Evolutionary conservation across 2,888 invertebrate genomes (phyloP).

Genomic region (Thumatha senex): DNA sequence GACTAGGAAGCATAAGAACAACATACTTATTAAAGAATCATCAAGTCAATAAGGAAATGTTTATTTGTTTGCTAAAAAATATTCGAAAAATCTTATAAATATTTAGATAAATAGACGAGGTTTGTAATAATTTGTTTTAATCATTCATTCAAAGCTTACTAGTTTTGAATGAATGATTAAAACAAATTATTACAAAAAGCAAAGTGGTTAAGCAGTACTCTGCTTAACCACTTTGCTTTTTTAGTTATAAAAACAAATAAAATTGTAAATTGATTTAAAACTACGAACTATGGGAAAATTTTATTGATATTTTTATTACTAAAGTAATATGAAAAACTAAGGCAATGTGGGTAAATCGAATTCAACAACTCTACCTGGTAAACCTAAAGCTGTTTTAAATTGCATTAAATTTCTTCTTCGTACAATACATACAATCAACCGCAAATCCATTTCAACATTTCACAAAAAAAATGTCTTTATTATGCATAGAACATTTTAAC

Average conservation of each 20-base stretch:
- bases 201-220: no score
- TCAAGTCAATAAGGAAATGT: conserved; percentile 4
- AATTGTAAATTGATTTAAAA: neutral
- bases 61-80: neutral
- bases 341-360: neutral
- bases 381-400: no score
- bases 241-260: neutral
- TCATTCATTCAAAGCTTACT: neutral
- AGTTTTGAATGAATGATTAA: neutral
- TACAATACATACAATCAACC: no score
- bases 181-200: neutral
- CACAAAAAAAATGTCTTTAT: no score
- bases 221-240: no score
- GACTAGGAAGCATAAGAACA: neutral
- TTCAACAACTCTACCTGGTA: neutral
- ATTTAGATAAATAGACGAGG: neutral
- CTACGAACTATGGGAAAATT: neutral
- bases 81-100: neutral
- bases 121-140: neutral
- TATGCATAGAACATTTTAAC: no score
- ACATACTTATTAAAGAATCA: neutral
- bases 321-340: neutral
- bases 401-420: no score
- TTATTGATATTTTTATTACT: neutral
- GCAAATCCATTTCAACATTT: no score